Percentiles rank a stretch among this genome's conserved stretches.
Evolutionary conservation across 2,888 invertebrate species (phyloP).

Genomic region (Nomada goodeniana): DNA sequence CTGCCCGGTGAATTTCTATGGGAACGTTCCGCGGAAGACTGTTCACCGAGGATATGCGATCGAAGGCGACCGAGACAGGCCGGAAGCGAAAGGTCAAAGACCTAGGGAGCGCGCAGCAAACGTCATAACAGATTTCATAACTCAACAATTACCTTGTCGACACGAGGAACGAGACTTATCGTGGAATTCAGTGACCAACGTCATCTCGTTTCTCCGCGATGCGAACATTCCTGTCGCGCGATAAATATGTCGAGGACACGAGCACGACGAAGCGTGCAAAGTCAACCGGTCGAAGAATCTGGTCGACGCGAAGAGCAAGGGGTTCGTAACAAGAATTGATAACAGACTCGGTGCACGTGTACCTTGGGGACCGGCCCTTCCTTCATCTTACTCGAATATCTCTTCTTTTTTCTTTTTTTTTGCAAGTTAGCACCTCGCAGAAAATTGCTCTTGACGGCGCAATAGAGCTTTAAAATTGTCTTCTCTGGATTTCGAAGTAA

Average conservation of each 20-base stretch:
- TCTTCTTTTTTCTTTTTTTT: not conserved
- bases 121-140: constrained; percentile 26
- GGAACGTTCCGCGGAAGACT: not conserved
- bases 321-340: not conserved
- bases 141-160: constrained; percentile 19
- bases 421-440: not conserved
- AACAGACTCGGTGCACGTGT: not conserved
- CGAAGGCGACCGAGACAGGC: not conserved
- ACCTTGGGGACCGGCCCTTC: not conserved
- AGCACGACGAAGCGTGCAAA: constrained; percentile 19
- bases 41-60: not conserved
- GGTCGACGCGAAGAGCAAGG: not conserved
- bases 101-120: constrained; percentile 3
- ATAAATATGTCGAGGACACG: constrained; percentile 60
- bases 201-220: constrained; percentile 10
- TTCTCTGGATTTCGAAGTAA: not conserved
- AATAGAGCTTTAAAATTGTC: not conserved
- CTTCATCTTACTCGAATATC: not conserved
- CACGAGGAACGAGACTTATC: constrained; percentile 24
- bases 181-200: constrained; percentile 22
- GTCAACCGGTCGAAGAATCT: constrained; percentile 17
- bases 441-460: not conserved
- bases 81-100: constrained; percentile 26
- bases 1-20: not conserved
- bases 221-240: constrained; percentile 19